Conservation (phyloP, 2,113 vertebrate species). For the Nibea albiflora region DNA sequence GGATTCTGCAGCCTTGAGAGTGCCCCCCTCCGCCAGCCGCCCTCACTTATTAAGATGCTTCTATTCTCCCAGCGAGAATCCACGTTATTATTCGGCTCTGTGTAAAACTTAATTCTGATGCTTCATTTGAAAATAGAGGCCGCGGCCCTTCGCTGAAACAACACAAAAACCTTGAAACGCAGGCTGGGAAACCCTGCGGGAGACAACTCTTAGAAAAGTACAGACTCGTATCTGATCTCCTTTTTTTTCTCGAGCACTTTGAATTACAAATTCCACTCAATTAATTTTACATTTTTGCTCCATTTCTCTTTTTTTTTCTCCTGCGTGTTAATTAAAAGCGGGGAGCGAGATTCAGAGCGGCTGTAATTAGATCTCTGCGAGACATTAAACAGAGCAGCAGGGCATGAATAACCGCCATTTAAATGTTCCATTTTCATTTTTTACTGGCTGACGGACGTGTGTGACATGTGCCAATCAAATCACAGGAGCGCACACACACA, state of each 20-base stretch:
- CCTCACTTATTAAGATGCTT: slow-evolving; percentile 32
- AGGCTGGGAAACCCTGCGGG: slow-evolving; percentile 27
- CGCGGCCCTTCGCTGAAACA: slow-evolving; percentile 5
- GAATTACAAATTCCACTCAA: slow-evolving; percentile 62
- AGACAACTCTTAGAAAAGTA: slow-evolving; percentile 34
- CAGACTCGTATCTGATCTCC: slow-evolving; percentile 38
- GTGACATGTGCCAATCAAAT: slow-evolving; percentile 48
- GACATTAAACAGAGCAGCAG: slow-evolving; percentile 49
- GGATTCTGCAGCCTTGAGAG: slow-evolving; percentile 30
- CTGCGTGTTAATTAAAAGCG: slow-evolving; percentile 55
- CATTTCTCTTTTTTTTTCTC: slow-evolving; percentile 38
- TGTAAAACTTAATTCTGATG: slow-evolving; percentile 23
- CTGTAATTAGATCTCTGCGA: slow-evolving; percentile 56
- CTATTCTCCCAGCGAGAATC: slow-evolving; percentile 21
- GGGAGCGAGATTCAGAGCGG: slow-evolving; percentile 16
- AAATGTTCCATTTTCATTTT: neutral
- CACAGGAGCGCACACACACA: neutral
- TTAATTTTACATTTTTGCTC: slow-evolving; percentile 54
- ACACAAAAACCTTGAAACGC: slow-evolving; percentile 34
- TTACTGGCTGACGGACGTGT: neutral
- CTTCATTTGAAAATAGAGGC: slow-evolving; percentile 26
- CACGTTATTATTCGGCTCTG: slow-evolving; percentile 41
- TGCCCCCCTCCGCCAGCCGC: slow-evolving; percentile 8
- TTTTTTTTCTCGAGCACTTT: slow-evolving; percentile 24
- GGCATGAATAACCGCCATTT: slow-evolving; percentile 1